Percentiles rank a stretch among this genome's conserved stretches.
Conservation (phyloP, 2,113 vertebrate genomes). For the Ptilorrhoa leucosticta region DNA sequence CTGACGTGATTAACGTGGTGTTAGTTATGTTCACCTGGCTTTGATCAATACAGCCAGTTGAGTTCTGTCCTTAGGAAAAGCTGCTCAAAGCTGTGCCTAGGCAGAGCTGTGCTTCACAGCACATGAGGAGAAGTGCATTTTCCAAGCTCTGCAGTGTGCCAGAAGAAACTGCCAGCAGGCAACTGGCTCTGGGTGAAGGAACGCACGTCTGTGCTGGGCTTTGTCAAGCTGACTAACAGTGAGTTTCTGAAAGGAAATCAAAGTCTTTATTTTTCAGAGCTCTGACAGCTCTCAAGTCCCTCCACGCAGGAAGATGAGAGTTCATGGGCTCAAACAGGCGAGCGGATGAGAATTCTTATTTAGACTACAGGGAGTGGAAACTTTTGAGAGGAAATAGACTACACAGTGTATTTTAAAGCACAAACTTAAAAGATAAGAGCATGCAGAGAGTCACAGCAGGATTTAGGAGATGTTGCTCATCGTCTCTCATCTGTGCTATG, state of each 20-base stretch:
- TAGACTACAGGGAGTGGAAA: neutral
- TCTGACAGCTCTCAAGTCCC: neutral
- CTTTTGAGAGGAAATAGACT: neutral
- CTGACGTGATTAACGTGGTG: neutral
- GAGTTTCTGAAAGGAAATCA: neutral
- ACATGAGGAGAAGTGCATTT: neutral
- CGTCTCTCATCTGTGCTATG: neutral
- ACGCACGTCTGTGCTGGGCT: rapidly evolving
- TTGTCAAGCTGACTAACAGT: neutral
- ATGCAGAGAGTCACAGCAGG: neutral
- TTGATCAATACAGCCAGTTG: neutral
- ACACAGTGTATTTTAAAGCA: neutral
- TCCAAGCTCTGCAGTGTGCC: neutral
- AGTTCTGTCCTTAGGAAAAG: neutral
- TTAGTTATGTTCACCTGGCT: neutral
- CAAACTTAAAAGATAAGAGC: neutral
- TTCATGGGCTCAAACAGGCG: neutral
- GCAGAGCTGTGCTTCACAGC: neutral
- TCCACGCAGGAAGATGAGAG: neutral
- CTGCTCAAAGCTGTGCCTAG: no score
- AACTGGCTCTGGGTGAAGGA: neutral
- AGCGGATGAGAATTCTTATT: neutral
- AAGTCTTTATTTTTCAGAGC: neutral
- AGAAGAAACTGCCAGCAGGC: neutral
- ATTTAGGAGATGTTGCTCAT: neutral